These are phyloP conservation scores for Lepidurus apus DNA, from an alignment of 1,140 invertebrate species.

Conservation along the genomic window DNA sequence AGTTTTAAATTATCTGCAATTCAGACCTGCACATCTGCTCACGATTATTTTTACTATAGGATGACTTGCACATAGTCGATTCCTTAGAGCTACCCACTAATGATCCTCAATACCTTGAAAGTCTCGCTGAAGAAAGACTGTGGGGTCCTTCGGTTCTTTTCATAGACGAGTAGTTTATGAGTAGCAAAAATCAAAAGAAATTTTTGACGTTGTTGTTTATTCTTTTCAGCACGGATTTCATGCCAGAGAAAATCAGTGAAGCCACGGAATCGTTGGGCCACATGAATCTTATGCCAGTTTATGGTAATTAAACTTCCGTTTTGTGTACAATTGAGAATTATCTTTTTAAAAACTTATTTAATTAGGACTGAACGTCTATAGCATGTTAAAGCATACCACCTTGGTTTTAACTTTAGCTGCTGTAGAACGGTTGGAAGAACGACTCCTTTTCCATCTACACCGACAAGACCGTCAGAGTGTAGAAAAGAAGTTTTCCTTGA, in stretches of 20 bases:
- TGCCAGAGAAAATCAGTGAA: constrained; percentile 76
- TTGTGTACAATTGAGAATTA: not conserved
- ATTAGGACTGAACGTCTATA: constrained; percentile 60
- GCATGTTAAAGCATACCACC: constrained; percentile 93
- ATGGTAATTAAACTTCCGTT: constrained; percentile 54
- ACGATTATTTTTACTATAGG: constrained; percentile 47
- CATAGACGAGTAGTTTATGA: constrained; percentile 71
- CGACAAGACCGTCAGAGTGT: constrained; percentile 49
- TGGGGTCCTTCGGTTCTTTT: constrained; percentile 96
- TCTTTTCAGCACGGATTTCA: constrained; percentile 68
- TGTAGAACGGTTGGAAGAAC: constrained; percentile 77
- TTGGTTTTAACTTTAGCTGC: constrained; percentile 81
- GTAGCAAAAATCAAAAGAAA: not conserved
- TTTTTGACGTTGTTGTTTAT: constrained; percentile 27
- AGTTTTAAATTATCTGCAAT: constrained; percentile 27
- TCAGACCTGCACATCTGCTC: not conserved
- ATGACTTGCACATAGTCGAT: constrained; percentile 88
- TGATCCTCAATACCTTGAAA: constrained; percentile 68
- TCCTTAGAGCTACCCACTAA: constrained; percentile 78
- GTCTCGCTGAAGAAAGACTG: constrained; percentile 71
- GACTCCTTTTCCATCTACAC: constrained; percentile 71
- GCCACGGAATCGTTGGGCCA: constrained; percentile 70
- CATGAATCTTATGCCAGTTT: constrained; percentile 92
- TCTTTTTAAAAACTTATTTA: constrained; percentile 31
- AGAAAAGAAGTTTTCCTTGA: constrained; percentile 23